These are phyloP conservation scores for Lethocerus indicus DNA, from an alignment of 1,140 invertebrate genomes.

Conservation along the genomic window DNA sequence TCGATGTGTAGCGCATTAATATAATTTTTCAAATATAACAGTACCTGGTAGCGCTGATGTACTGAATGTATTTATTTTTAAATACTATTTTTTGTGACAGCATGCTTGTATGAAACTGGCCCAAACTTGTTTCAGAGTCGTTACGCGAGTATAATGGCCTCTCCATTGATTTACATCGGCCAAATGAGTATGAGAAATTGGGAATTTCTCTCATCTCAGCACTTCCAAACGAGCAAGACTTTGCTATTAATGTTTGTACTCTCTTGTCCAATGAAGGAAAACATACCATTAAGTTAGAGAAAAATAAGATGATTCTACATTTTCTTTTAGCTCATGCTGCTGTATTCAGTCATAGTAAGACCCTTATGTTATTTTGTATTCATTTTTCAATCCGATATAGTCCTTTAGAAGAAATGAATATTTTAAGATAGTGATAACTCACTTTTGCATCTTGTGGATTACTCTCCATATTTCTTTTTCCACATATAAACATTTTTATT, in stretches of 20 bases:
- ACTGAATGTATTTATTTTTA: too few species aligned
- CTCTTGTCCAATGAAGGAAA: slow-evolving; percentile 86
- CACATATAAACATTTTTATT: too few species aligned
- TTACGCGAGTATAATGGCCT: slow-evolving; percentile 45
- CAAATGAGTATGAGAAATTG: slow-evolving; percentile 73
- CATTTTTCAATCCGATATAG: too few species aligned
- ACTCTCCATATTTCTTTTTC: too few species aligned
- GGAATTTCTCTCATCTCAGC: slow-evolving; percentile 80
- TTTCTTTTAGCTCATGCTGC: slow-evolving; percentile 85
- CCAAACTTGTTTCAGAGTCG: slow-evolving; percentile 40
- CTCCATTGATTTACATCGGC: slow-evolving; percentile 49
- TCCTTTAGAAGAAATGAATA: too few species aligned
- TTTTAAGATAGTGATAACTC: too few species aligned
- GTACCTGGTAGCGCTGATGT: too few species aligned
- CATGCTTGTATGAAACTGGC: too few species aligned
- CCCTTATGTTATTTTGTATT: slow-evolving; percentile 16
- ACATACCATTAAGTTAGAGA: slow-evolving; percentile 65
- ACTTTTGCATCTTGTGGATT: too few species aligned
- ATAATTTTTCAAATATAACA: too few species aligned
- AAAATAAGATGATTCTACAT: slow-evolving; percentile 69
- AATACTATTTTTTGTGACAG: too few species aligned
- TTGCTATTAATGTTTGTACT: slow-evolving; percentile 93
- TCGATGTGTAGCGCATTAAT: too few species aligned
- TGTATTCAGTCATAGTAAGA: slow-evolving; percentile 70
- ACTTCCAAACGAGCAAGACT: slow-evolving; percentile 95